These are phyloP conservation scores for Idaea straminata DNA, from an alignment of 2,888 invertebrate species.

Conservation along the genomic window DNA sequence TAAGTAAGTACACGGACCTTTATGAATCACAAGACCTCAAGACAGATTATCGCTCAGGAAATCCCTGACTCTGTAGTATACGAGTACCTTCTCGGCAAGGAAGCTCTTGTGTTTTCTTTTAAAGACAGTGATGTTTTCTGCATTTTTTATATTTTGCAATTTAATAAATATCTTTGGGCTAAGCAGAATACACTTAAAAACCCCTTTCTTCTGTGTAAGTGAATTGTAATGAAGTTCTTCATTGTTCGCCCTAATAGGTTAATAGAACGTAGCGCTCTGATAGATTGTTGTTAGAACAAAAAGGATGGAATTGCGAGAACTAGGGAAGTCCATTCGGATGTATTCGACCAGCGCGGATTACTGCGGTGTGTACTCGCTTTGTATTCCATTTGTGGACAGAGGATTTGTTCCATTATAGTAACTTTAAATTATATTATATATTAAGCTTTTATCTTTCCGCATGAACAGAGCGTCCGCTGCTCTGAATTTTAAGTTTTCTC, in stretches of 20 bases:
- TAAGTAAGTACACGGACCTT: too few relatives aligned
- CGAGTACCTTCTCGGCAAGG: too few relatives aligned
- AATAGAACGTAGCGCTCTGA: slow-evolving; percentile 34
- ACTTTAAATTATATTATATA: slow-evolving; percentile 9
- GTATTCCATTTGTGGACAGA: slow-evolving; percentile 16
- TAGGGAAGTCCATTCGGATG: slow-evolving; percentile 41
- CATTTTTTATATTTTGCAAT: too few relatives aligned
- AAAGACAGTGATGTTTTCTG: too few relatives aligned
- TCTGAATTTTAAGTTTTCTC: not conserved
- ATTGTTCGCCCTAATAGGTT: slow-evolving; percentile 32
- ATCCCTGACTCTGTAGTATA: too few relatives aligned
- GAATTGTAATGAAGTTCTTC: not conserved
- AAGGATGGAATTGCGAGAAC: slow-evolving; percentile 40
- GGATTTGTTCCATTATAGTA: slow-evolving; percentile 10
- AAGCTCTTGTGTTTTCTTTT: too few relatives aligned
- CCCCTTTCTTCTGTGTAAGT: not conserved
- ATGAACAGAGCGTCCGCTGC: not conserved
- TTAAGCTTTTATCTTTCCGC: not conserved
- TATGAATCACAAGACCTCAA: too few relatives aligned
- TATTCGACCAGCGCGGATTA: slow-evolving; percentile 44
- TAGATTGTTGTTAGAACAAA: slow-evolving; percentile 43
- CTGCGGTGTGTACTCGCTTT: slow-evolving; percentile 34
- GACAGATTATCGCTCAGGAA: too few relatives aligned
- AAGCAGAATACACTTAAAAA: too few relatives aligned
- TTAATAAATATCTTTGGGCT: too few relatives aligned